phyloP scores from a whole-genome alignment of 2,113 vertebrate genomes.

The Penelope pileata region DNA sequence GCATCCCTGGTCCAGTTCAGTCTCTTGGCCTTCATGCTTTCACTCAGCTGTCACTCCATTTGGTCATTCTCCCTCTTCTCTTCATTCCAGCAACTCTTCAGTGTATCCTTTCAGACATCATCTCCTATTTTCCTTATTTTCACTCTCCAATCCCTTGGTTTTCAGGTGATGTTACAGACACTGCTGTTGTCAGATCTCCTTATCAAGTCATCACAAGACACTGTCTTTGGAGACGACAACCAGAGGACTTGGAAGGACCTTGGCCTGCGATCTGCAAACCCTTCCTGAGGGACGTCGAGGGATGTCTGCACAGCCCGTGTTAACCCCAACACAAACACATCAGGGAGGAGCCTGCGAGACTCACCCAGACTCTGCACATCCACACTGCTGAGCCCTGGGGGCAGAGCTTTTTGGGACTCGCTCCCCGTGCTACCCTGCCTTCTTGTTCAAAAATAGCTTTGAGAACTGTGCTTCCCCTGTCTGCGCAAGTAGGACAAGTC shows the following conservation, averaged over 20 bases:
- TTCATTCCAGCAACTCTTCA: neutral
- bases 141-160: neutral
- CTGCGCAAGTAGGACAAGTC: neutral
- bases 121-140: neutral
- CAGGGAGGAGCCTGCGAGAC: neutral
- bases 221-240: neutral
- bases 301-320: neutral
- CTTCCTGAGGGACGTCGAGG: neutral
- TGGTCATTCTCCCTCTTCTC: neutral
- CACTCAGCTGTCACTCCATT: neutral
- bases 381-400: neutral
- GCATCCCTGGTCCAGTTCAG: neutral
- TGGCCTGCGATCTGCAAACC: neutral
- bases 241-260: neutral
- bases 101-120: neutral
- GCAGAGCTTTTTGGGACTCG: neutral
- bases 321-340: neutral
- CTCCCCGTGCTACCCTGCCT: neutral
- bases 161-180: neutral
- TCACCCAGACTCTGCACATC: neutral
- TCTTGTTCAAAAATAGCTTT: neutral
- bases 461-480: neutral
- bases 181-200: neutral
- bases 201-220: neutral
- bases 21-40: neutral